Percentiles rank a stretch among this genome's conserved stretches.
Evolutionary conservation across 2,113 vertebrate species (phyloP).

Genomic region (Guaruba guarouba): DNA sequence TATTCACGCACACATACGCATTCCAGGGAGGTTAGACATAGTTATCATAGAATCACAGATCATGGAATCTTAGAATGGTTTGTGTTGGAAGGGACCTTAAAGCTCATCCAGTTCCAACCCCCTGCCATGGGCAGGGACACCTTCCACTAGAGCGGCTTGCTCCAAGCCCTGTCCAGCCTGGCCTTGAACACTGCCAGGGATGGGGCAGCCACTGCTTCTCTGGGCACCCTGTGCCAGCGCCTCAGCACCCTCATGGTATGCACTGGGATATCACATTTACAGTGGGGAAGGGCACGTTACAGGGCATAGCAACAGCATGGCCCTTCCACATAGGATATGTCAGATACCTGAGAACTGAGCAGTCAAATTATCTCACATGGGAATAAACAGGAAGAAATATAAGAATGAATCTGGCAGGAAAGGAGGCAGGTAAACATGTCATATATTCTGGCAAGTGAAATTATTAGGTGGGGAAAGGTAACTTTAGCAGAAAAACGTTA

Average conservation of each 20-base stretch:
- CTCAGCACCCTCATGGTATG: not conserved
- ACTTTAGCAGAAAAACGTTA: not conserved
- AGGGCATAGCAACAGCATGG: not conserved
- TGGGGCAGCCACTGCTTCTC: not conserved
- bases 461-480: not conserved
- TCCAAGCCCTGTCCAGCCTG: too few relatives aligned
- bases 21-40: not conserved
- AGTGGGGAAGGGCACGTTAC: rapidly evolving
- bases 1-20: not conserved
- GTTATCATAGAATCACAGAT: not conserved
- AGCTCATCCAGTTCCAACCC: not conserved
- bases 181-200: not conserved
- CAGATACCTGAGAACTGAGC: not conserved
- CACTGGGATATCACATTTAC: too few relatives aligned
- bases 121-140: not conserved
- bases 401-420: not conserved
- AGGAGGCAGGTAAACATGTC: not conserved
- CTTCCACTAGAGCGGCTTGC: not conserved
- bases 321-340: rapidly evolving
- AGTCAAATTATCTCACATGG: not conserved
- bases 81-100: not conserved
- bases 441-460: not conserved
- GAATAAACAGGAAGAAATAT: not conserved
- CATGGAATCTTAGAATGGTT: not conserved
- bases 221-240: not conserved